Evolutionary conservation across 1,140 invertebrate genomes (phyloP).

Genomic region (Drosophila eugracilis): DNA sequence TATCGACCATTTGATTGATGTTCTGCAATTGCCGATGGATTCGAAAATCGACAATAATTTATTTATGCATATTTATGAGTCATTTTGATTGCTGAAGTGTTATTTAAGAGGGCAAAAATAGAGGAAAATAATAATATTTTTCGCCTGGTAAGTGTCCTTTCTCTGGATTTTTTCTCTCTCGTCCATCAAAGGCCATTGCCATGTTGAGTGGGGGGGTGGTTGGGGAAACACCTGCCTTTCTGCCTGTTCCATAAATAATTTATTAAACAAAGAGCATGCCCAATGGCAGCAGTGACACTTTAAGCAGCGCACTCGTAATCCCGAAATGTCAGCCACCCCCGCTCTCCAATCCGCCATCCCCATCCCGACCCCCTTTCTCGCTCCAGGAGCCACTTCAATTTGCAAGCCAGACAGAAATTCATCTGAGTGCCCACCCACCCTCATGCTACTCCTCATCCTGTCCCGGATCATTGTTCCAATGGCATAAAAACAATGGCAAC

Average conservation of each 20-base stretch:
- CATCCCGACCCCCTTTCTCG: slow-evolving; percentile 5
- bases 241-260: slow-evolving; percentile 64
- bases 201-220: slow-evolving; percentile 31
- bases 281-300: slow-evolving; percentile 77
- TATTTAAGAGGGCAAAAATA: slow-evolving; percentile 18
- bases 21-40: slow-evolving; percentile 15
- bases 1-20: slow-evolving; percentile 46
- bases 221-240: slow-evolving; percentile 14
- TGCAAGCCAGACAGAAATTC: slow-evolving; percentile 48
- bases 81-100: slow-evolving; percentile 16
- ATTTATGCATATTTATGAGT: slow-evolving; percentile 54
- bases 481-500: slow-evolving; percentile 53
- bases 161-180: not conserved
- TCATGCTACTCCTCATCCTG: too few species aligned
- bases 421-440: too few species aligned
- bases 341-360: not conserved
- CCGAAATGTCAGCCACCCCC: slow-evolving; percentile 23
- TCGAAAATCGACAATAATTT: slow-evolving; percentile 28
- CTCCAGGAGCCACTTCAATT: slow-evolving; percentile 46
- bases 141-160: slow-evolving; percentile 4
- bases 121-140: slow-evolving; percentile 8
- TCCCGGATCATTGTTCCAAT: slow-evolving; percentile 14
- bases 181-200: slow-evolving; percentile 50
- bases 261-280: slow-evolving; percentile 77
- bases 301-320: slow-evolving; percentile 53